Conservation (phyloP, 2,888 invertebrate genomes). For the Nymphalis polychloros region DNA sequence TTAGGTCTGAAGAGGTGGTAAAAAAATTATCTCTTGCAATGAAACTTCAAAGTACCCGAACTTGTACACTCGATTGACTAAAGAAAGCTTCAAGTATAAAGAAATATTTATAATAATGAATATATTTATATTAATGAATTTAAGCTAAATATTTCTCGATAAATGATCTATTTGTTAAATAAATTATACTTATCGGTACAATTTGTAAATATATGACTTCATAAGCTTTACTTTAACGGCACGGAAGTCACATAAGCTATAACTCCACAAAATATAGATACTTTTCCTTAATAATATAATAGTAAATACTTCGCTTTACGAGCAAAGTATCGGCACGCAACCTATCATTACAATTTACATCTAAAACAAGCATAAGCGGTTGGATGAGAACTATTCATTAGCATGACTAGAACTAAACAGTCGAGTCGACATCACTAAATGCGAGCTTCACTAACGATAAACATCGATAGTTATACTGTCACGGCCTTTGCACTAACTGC, state of each 20-base stretch:
- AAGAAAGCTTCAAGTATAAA: slow-evolving; percentile 6
- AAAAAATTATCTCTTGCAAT: slow-evolving; percentile 62
- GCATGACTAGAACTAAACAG: slow-evolving; percentile 34
- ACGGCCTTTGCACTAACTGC: slow-evolving; percentile 74
- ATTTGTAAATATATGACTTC: too few species aligned
- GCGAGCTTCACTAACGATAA: slow-evolving; percentile 58
- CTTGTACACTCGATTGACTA: slow-evolving; percentile 19
- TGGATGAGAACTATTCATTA: slow-evolving; percentile 42
- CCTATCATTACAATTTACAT: slow-evolving; percentile 35
- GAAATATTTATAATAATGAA: neutral
- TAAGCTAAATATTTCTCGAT: too few species aligned
- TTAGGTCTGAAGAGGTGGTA: slow-evolving; percentile 58
- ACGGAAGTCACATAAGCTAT: too few species aligned
- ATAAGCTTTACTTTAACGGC: too few species aligned
- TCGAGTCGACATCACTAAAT: slow-evolving; percentile 43
- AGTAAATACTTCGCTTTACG: slow-evolving; percentile 17
- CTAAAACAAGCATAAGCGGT: slow-evolving; percentile 41
- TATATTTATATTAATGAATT: neutral
- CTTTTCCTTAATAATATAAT: slow-evolving; percentile 5
- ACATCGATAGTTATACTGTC: slow-evolving; percentile 75
- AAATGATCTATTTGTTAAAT: too few species aligned
- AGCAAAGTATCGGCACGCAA: slow-evolving; percentile 24
- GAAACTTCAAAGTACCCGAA: slow-evolving; percentile 61
- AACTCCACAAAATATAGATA: neutral
- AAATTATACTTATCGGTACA: too few species aligned